Percentiles rank a stretch among this genome's conserved stretches.
Conservation (phyloP, 2,113 vertebrate species). For the Hippopotamus amphibius region DNA sequence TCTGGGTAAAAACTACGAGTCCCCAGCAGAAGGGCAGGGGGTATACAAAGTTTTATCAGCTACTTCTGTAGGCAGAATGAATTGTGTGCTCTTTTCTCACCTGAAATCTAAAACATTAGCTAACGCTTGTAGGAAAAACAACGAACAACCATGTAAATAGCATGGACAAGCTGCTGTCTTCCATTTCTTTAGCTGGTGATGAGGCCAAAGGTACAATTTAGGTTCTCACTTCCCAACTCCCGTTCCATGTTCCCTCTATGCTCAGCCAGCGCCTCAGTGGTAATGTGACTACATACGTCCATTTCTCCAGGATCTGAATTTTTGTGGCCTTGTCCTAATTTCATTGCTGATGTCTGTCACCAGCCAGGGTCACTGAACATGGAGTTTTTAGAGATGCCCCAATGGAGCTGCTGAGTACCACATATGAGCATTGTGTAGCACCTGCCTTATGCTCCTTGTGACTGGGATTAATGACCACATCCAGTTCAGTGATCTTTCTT, state of each 20-base stretch:
- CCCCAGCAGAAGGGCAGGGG: rapidly evolving
- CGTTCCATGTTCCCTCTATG: background rate
- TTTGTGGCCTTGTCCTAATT: background rate
- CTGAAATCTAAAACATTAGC: background rate
- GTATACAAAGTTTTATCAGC: background rate
- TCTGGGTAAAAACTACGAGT: background rate
- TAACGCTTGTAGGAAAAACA: no score
- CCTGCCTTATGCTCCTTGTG: background rate
- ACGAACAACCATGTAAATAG: background rate
- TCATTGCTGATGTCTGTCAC: background rate
- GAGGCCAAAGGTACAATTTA: background rate
- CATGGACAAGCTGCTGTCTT: background rate
- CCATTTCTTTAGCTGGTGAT: background rate
- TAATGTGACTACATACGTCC: background rate
- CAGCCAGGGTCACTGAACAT: background rate
- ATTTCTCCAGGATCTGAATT: background rate
- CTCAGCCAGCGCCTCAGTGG: background rate
- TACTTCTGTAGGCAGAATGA: background rate
- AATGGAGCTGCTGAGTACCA: no score
- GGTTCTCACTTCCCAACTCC: background rate
- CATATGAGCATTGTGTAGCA: background rate
- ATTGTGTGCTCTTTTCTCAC: background rate
- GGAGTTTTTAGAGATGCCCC: background rate
- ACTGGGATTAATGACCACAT: background rate
- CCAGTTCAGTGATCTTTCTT: background rate